Percentiles rank a stretch among this genome's conserved stretches.
Conservation (phyloP, 2,888 invertebrate genomes). For the Eilema caniola region DNA sequence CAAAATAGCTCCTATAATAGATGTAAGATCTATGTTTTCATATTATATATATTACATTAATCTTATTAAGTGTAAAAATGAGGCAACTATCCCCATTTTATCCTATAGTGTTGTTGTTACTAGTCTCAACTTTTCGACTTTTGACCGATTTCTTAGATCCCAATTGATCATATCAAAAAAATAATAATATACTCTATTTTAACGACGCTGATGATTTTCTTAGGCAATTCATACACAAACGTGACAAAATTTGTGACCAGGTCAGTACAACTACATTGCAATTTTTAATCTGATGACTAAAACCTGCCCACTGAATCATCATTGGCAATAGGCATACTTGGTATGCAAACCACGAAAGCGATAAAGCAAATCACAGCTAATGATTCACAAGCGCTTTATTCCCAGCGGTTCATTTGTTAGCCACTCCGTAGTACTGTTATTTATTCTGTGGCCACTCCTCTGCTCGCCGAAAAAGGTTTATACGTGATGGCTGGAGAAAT, state of each 20-base stretch:
- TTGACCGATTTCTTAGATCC: too few species aligned
- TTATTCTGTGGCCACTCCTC: conserved; percentile 47
- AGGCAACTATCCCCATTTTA: too few species aligned
- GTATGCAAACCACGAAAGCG: conserved; percentile 72
- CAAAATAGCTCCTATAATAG: too few species aligned
- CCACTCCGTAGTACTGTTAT: conserved; percentile 43
- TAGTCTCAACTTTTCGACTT: too few species aligned
- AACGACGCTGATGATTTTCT: not conserved
- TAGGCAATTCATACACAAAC: conserved; percentile 2
- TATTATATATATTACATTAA: too few species aligned
- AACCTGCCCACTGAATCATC: conserved; percentile 60
- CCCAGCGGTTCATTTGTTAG: conserved; percentile 57
- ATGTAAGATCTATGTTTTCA: too few species aligned
- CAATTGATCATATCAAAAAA: too few species aligned
- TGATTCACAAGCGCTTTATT: conserved; percentile 73
- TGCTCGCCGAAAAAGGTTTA: conserved; percentile 64
- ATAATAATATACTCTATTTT: too few species aligned
- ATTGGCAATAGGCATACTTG: conserved; percentile 65
- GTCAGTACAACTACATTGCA: not conserved
- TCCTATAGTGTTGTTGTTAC: too few species aligned
- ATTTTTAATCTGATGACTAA: conserved; percentile 43
- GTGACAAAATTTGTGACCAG: conserved; percentile 10
- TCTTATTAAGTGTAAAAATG: too few species aligned
- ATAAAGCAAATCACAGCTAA: conserved; percentile 78
- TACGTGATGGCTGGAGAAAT: conserved; percentile 61